Percentiles rank a stretch among this genome's conserved stretches.
Conservation (phyloP, 2,888 invertebrate species). For the Eupeodes luniger region DNA sequence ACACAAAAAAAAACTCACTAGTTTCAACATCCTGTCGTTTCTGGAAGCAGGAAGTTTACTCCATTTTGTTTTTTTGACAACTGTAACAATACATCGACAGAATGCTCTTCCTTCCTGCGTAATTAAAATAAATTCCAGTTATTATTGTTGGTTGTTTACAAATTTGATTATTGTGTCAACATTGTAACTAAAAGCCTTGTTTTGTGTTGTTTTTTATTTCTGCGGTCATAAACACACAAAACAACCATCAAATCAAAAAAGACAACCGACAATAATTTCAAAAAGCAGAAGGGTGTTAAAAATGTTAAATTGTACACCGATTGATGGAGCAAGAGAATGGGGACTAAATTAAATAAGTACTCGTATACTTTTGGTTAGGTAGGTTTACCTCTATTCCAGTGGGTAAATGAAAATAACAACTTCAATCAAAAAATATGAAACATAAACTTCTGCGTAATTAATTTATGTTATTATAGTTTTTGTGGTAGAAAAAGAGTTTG, state of each 20-base stretch:
- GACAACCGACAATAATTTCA: neutral
- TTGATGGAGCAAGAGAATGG: no score
- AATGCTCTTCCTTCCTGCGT: neutral
- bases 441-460: neutral
- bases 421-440: neutral
- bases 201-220: neutral
- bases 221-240: neutral
- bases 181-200: conserved; percentile 15
- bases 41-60: conserved; percentile 14
- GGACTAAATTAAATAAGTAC: neutral
- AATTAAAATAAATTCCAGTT: conserved; percentile 16
- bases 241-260: neutral
- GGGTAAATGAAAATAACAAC: neutral
- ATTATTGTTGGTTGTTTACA: conserved; percentile 1
- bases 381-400: neutral
- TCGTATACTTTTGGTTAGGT: neutral
- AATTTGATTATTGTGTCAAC: conserved; percentile 23
- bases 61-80: conserved; percentile 25
- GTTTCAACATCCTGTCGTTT: conserved; percentile 23
- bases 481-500: neutral
- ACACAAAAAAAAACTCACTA: conserved; percentile 30
- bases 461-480: conserved; percentile 9
- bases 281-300: neutral
- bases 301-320: neutral
- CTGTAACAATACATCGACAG: neutral